Base-by-base conservation (phyloP, 1,140 invertebrate genomes). In the Armadillidium nasatum region DNA sequence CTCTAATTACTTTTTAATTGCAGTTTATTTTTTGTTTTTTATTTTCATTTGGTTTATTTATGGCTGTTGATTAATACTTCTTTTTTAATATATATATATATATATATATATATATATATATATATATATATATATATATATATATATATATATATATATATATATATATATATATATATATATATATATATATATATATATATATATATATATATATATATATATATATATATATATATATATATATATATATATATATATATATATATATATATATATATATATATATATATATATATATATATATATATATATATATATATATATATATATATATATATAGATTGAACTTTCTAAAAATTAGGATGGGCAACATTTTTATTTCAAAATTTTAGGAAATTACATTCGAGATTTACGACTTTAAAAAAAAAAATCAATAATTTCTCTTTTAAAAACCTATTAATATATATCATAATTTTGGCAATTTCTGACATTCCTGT, bases 211-310 rank as follows among this genome's bases (percentile, higher is more conserved):
- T 71, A 71, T 71, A 71, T 71, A 23, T 71, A 23, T 71, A 71
- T 71, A 71, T 71, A 43, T 71, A 23, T 71, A 71, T 23, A 71
- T 71, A 23, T 70, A 71, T 71, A 71, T 71, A 23, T 71, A 19
- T 71, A 71, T 44, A 71, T 23, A 71, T 23, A 60, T 60, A 15
- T 19, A 60, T 60, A 60, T 60, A 60, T 60, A 60, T 60, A 60
- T 60, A 60, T 60, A 60, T 60, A 60, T 60, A 60, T 60, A 60
- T 60, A 70, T 71, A 71, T 71, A 44, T 71, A 11, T 71, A 71
- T 44, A 71, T 71, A 44, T 71, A 71, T 71, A 71, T 43, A 71
- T 71, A 71, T 43, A 71, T 71, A 71, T 43, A 71, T 71, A 71
- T 71, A 23, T 71, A 23, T 71, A 43, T 43, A 44, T 71, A 44